Evolutionary conservation across 2,113 vertebrate genomes (phyloP).

Genomic region (Thamnophis sirtalis): DNA sequence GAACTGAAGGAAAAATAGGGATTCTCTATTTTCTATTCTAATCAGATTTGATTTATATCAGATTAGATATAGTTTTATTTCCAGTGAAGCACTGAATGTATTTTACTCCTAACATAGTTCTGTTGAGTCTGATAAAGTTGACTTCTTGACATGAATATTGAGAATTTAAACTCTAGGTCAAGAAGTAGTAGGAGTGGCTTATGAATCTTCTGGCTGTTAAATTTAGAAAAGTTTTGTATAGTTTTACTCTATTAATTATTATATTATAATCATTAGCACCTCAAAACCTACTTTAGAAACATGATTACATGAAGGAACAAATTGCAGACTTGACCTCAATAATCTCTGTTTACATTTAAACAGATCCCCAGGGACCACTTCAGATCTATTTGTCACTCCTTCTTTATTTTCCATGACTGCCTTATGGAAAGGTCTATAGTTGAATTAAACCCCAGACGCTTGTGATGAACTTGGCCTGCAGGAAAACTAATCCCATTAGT

Average conservation of each 20-base stretch:
- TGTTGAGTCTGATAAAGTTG: neutral
- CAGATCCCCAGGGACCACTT: neutral
- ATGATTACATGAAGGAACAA: neutral
- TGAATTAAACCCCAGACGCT: neutral
- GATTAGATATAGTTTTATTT: neutral
- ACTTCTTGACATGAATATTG: neutral
- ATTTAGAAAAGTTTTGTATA: neutral
- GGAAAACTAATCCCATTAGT: constrained; percentile 37
- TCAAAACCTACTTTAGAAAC: neutral
- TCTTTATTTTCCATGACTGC: neutral
- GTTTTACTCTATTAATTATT: neutral
- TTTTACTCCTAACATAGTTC: neutral
- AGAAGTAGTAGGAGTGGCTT: neutral
- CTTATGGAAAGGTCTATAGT: neutral
- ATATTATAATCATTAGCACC: neutral
- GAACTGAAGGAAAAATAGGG: neutral
- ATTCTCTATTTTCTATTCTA: neutral
- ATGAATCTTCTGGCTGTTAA: neutral
- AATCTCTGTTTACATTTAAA: neutral
- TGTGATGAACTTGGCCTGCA: constrained; percentile 9
- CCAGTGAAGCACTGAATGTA: neutral
- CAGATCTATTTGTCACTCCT: neutral
- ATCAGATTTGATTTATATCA: neutral
- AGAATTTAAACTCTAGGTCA: neutral
- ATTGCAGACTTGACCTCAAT: neutral